A percentile compares a stretch with the other conserved stretches of the same genome.
Evolutionary conservation across 2,113 vertebrate genomes (phyloP).

Genomic region (Oncorhynchus gorbuscha): DNA sequence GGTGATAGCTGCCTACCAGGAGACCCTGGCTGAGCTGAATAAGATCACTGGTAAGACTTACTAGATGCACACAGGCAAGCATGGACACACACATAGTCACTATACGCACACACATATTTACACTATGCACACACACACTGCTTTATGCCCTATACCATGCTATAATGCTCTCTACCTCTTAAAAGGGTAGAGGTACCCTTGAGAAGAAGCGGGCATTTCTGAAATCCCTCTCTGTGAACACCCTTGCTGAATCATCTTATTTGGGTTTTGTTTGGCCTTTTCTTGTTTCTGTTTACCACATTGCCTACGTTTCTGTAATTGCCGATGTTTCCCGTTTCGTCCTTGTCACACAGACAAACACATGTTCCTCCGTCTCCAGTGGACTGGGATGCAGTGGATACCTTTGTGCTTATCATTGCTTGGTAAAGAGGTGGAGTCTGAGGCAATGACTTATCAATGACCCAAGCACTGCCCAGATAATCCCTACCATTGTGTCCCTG

Average conservation of each 20-base stretch:
- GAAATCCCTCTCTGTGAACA: too few relatives aligned
- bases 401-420: not conserved
- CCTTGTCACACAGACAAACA: slow-evolving; percentile 10
- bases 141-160: not conserved
- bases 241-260: not conserved
- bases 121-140: not conserved
- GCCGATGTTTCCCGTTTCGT: not conserved
- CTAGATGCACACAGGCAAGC: not conserved
- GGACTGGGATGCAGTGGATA: not conserved
- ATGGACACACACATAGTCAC: not conserved
- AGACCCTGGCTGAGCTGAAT: slow-evolving; percentile 87
- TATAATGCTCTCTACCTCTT: not conserved
- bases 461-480: too few relatives aligned
- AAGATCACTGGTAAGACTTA: slow-evolving; percentile 83
- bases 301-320: not conserved
- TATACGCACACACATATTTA: not conserved
- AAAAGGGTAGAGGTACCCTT: slow-evolving; percentile 4
- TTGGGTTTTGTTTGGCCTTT: not conserved
- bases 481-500: too few relatives aligned
- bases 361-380: not conserved
- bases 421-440: too few relatives aligned
- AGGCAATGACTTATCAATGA: too few relatives aligned
- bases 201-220: not conserved
- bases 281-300: not conserved
- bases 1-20: slow-evolving; percentile 87